Evolutionary conservation across 2,888 invertebrate genomes (phyloP), one percentile per base, ranked within the genome.

Genomic region (Tetrapedia diversipes): DNA sequence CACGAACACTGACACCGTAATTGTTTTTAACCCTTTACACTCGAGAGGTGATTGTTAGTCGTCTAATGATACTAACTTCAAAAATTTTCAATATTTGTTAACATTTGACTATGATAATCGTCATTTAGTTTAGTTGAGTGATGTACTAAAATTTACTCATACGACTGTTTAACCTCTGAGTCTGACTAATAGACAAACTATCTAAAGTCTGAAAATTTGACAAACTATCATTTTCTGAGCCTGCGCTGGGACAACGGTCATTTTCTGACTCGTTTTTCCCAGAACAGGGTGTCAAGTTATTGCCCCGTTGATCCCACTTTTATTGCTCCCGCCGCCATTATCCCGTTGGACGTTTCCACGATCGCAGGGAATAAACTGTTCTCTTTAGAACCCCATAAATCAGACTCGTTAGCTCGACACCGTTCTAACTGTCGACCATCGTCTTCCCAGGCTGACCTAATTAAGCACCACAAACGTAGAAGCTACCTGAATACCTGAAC

Each of bases 381-480:
- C 66, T 43, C 70, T 81, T 82, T 80, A 78, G 59, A 70, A 53
- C 53, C 59, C 51, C 57, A 59, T 84, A 84, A 84, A 84, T 84
- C 84, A 79, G 71, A 51, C 75, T 84, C 77, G 84, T 84, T 84
- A 80, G 65, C 24, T 54, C 43, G 63, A 61, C 72, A 45, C 53
- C 64, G 45, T 45, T 39, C 53, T 43, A 56, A 56, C 65, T 54
- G 27, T 19, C 10, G 37, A 65, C 19, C 37, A 64, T 66, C 53
- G 70, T 72, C 74, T 69, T 49, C 39, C 67, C 49, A 45, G 68
- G 51, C 56, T 79, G 79, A 74, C 67, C 83, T 78, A 79, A 83
- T 83, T 83, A 77, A 56, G 24, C 64, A 41, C 56, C 22, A 59
- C 34, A 69, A 64, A 49, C 24, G 14, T 22, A 37, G 16, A 8